Evolutionary conservation across 2,797 vertebrate genomes (phyloP).

Genomic region (Tympanoctomys barrerae): DNA sequence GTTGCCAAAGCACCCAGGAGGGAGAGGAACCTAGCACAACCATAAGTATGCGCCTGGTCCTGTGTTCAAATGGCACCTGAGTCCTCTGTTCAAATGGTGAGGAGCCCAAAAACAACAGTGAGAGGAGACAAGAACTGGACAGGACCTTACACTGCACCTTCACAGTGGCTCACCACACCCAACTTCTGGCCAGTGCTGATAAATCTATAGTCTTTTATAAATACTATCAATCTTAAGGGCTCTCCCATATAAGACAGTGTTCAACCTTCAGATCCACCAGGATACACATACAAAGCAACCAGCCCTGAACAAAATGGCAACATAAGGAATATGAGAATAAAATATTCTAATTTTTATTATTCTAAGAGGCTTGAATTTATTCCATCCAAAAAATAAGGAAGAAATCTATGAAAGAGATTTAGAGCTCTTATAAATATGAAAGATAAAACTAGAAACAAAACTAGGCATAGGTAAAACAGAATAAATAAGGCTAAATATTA

Average conservation of each 20-base stretch:
- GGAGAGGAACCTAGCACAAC: not conserved
- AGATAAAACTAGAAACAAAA: not conserved
- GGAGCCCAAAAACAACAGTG: not conserved
- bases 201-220: not conserved
- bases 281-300: not conserved
- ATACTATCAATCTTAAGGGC: not conserved
- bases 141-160: not conserved
- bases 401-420: constrained; percentile 2
- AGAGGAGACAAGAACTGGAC: not conserved
- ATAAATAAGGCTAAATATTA: not conserved
- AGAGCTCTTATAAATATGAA: not conserved
- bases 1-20: not conserved
- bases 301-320: not conserved
- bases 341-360: constrained; percentile 44
- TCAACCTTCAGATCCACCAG: not conserved
- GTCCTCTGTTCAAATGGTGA: not conserved
- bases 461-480: not conserved
- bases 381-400: not conserved
- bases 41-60: not conserved
- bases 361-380: constrained; percentile 5
- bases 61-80: not conserved
- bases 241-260: not conserved
- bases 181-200: not conserved
- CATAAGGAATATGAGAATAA: constrained; percentile 19
- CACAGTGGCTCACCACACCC: not conserved